Percentiles rank a stretch among this genome's conserved stretches.
These are phyloP conservation scores for Trematomus loennbergii DNA, from an alignment of 2,113 vertebrate genomes.

Conservation along the genomic window DNA sequence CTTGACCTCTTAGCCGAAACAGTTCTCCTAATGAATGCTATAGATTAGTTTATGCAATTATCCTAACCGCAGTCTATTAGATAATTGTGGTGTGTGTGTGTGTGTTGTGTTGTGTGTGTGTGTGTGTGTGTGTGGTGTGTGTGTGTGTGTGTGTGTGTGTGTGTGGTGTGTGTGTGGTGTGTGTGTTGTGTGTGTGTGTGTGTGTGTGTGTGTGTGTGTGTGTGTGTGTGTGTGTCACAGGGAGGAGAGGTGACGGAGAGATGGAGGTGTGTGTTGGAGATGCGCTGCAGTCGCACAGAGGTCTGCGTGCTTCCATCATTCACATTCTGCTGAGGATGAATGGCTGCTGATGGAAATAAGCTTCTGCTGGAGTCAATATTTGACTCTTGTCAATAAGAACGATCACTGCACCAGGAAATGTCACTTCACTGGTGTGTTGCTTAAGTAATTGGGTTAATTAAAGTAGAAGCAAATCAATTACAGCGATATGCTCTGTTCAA, in stretches of 20 bases:
- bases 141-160: too few relatives aligned
- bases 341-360: constrained; percentile 6
- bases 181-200: constrained; percentile 60
- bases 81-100: constrained; percentile 40
- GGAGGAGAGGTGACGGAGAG: too few relatives aligned
- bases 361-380: background rate
- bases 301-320: constrained; percentile 6
- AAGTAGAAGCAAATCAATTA: background rate
- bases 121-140: constrained; percentile 20
- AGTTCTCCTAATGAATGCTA: constrained; percentile 66
- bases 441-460: background rate
- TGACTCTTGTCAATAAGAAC: background rate
- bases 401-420: constrained; percentile 12
- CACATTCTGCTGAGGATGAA: constrained; percentile 23
- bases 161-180: background rate
- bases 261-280: constrained; percentile 42
- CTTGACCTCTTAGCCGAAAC: constrained; percentile 66
- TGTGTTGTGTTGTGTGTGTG: constrained; percentile 24
- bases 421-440: background rate
- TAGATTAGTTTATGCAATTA: constrained; percentile 73
- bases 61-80: constrained; percentile 64
- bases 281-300: background rate
- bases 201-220: constrained; percentile 29
- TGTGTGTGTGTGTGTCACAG: constrained; percentile 16
- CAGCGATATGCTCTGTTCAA: background rate